phyloP scores from a whole-genome alignment of 2,113 vertebrate genomes.

The Meleagris gallopavo region DNA sequence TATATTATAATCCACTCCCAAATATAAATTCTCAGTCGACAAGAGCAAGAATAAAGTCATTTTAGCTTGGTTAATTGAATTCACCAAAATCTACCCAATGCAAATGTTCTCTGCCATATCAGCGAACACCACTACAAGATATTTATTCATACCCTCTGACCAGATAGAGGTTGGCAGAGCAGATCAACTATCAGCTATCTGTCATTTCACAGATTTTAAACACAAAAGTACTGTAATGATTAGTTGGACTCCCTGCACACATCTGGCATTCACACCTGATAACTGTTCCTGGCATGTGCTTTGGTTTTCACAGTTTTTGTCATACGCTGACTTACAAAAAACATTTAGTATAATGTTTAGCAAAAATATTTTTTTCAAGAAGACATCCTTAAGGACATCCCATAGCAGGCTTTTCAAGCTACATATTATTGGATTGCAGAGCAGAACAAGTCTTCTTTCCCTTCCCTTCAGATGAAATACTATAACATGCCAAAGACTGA shows the following conservation, averaged over 20 bases:
- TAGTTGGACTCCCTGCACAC: neutral
- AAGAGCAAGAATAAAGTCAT: neutral
- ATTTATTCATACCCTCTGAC: neutral
- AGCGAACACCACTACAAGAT: neutral
- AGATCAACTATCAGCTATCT: accelerated
- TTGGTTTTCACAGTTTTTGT: neutral
- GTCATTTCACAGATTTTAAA: neutral
- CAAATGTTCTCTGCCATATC: accelerated
- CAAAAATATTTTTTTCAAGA: neutral
- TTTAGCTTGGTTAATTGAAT: neutral
- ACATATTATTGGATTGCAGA: neutral
- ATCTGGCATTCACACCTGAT: neutral
- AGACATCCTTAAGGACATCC: neutral
- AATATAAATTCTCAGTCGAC: neutral
- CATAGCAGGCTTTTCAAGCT: neutral
- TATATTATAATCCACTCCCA: neutral
- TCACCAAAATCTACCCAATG: neutral
- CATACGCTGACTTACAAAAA: neutral
- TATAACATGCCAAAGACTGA: neutral
- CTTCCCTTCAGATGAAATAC: neutral
- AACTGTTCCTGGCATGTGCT: neutral
- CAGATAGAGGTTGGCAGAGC: neutral
- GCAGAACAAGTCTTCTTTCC: neutral
- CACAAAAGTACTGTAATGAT: neutral
- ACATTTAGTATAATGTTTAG: neutral